phyloP scores from a whole-genome alignment of 1,140 invertebrate genomes.

The Paramacrobiotus metropolitanus region DNA sequence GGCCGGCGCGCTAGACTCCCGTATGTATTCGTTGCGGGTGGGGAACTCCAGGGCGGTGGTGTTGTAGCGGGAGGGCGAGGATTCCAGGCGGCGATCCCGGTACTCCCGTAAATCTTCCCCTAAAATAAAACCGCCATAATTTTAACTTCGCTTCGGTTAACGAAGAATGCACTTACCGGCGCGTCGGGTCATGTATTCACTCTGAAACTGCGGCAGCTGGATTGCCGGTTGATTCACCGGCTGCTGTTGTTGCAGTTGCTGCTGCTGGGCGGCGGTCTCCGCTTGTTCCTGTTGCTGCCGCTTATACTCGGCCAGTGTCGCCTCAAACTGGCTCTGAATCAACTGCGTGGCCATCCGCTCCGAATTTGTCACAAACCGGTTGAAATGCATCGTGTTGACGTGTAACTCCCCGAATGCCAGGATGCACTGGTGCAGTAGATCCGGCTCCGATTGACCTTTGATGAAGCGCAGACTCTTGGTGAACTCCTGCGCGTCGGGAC shows the following conservation, averaged over 20 bases:
- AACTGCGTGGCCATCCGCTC: neutral
- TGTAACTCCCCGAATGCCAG: constrained; percentile 58
- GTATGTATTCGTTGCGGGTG: neutral
- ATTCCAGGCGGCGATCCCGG: constrained; percentile 3
- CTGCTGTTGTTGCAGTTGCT: neutral
- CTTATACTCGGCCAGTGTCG: neutral
- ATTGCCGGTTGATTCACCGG: neutral
- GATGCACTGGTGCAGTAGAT: neutral
- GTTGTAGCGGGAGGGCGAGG: constrained; percentile 1
- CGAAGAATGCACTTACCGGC: too few relatives aligned
- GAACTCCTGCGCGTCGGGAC: constrained; percentile 64
- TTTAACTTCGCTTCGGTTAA: too few relatives aligned
- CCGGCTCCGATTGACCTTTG: neutral
- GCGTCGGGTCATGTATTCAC: neutral
- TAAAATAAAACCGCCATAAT: too few relatives aligned
- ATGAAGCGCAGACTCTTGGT: constrained; percentile 54
- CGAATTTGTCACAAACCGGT: neutral
- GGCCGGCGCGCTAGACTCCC: constrained; percentile 2
- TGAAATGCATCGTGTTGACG: constrained; percentile 34
- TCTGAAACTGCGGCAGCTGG: neutral
- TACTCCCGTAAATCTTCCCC: neutral
- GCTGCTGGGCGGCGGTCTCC: neutral
- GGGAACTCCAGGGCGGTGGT: neutral
- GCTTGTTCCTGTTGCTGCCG: neutral
- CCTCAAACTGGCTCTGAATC: neutral